Evolutionary conservation across 53 echinoderm and acorn worm genomes (phyloP), one percentile per base, ranked within the genome.

Genomic region (Holothuria scabra): DNA sequence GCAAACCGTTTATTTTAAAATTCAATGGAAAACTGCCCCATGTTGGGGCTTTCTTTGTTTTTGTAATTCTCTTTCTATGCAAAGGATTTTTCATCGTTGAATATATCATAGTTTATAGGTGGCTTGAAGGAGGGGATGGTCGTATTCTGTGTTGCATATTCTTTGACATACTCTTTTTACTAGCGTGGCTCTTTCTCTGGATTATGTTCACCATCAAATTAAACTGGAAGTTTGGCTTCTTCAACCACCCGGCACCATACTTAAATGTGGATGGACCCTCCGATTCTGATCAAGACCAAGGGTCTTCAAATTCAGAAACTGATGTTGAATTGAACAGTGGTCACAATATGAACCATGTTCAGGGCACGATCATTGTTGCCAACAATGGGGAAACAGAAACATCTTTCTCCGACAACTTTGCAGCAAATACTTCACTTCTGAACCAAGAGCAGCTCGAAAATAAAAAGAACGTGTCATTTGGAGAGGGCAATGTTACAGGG

Each of bases 11-110:
- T 23, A 85, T 80, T 10, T 81, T 94, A 4, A 90, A 87, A 57
- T 94, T 88, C 41, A 93, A 96, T 3, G 94, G 97, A 24, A 92
- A 86, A 33, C 59, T 97, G 52, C 86, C 96, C 31, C 92, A 97
- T 58, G 87, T 97, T 49, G 93, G 92, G 26, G 97, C 97, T 8
- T 79, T 92, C 26, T 69, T 92, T 56, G 93, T 88, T 28, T 85
- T 97, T 66, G 66, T 89, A 57, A 83, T 93, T 11, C 88, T 96
- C 21, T 60, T 93, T 19, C 71, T 84, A 14, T 94, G 93, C 69
- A 93, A 93, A 57, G 90, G 90, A 30, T 90, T 94, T 3, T 81
- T 97, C 63, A 91, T 94, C 9, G 85, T 92, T 8, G 93, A 97
- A 49, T 97, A 97, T 79, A 84, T 91, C 21, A 84, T 80, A 14